Base-by-base conservation (phyloP, 2,888 invertebrate species). In the Agonopterix subpropinquella region DNA sequence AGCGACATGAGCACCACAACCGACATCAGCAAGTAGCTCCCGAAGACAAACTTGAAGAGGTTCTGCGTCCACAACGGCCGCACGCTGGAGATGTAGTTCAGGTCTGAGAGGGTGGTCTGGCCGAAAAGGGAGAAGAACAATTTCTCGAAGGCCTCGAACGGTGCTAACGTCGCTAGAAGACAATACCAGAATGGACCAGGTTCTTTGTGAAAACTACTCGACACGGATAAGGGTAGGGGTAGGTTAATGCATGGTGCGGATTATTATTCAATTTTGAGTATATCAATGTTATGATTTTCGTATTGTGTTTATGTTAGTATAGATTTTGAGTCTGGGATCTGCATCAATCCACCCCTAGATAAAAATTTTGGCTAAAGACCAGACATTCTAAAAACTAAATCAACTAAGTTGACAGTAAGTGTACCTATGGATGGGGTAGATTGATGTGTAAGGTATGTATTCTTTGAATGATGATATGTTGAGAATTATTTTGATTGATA, bases 41-140 rank as follows among this genome's bases (percentile, higher is more conserved):
- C 98, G 89, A 98, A 98, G 71, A 98, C 94, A 80, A 96, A 89
- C 90, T 95, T 95, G 92, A 95, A 96, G 72, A 96, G 92, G 87
- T 92, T 92, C 86, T 94, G 92, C 59, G 95, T 96, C 96, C 96
- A 96, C 70, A 89, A 89, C 53, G 95, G 95, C 73, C 95, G 92
- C 75, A 89, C 82, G 68, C 85, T 85, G 61, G 91, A 90, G 84
- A 92, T 90, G 88, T 93, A 92, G 90, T 93, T 93, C 75, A 96
- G 92, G 88, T 95, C 95, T 80, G 94, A 92, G 82, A 94, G 92
- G 64, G 95, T 94, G 67, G 95, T 97, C 89, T 98, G 94, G 79
- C 98, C 98, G 90, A 98, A 98, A 83, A 98, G 94, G 80, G 98
- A 97, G 92, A 98, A 98, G 92, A 98, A 98, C 73, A 99, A 93